Conservation (phyloP, 2,888 invertebrate species). For the Ctena decussata region DNA sequence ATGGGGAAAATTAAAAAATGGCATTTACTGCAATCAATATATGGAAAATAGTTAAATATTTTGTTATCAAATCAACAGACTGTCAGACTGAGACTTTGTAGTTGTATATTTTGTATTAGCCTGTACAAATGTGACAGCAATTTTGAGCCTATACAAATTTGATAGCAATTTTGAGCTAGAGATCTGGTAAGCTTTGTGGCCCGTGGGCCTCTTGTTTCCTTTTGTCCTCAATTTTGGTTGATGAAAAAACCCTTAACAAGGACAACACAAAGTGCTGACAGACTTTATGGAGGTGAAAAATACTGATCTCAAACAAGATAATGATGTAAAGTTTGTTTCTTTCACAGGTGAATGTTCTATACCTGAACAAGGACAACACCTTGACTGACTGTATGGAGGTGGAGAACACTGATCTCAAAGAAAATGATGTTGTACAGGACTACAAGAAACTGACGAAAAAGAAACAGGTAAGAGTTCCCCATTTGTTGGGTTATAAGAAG, state of each 20-base stretch:
- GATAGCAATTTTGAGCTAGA: too few relatives aligned
- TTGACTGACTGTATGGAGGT: conserved; percentile 94
- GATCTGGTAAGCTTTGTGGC: too few relatives aligned
- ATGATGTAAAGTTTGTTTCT: conserved; percentile 91
- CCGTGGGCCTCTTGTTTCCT: too few relatives aligned
- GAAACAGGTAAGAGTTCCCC: conserved; percentile 79
- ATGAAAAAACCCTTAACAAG: conserved; percentile 92
- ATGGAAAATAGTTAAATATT: too few relatives aligned
- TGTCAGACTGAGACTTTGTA: too few relatives aligned
- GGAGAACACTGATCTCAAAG: conserved; percentile 89
- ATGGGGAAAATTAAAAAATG: too few relatives aligned
- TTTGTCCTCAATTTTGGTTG: conserved; percentile 89
- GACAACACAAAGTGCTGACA: conserved; percentile 91
- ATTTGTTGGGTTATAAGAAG: too few relatives aligned
- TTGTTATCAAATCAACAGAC: too few relatives aligned
- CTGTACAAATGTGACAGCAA: too few relatives aligned
- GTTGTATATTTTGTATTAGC: too few relatives aligned
- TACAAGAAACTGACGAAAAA: conserved; percentile 89
- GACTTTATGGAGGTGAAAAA: conserved; percentile 93
- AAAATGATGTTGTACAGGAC: conserved; percentile 92
- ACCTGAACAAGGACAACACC: conserved; percentile 91
- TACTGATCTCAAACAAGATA: conserved; percentile 89
- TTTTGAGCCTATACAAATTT: too few relatives aligned
- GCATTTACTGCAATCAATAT: too few relatives aligned
- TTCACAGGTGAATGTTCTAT: conserved; percentile 90